A percentile compares a stretch with the other conserved stretches of the same genome.
Conservation (phyloP, 2,797 vertebrate genomes). For the Diceros bicornis region DNA sequence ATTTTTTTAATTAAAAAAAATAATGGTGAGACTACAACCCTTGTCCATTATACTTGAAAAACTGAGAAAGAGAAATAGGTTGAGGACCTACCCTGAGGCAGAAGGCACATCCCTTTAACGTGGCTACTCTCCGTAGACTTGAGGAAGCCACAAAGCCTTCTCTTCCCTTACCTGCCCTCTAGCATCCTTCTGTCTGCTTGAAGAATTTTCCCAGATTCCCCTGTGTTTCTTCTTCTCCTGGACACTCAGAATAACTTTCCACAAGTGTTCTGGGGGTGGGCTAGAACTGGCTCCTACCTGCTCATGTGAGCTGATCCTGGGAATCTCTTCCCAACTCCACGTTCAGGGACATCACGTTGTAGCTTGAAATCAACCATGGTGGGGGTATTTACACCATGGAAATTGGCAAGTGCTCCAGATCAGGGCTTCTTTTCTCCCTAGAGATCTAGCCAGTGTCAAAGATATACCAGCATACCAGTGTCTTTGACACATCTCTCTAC, state of each 20-base stretch:
- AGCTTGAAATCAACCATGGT: not conserved
- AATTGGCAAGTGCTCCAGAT: not conserved
- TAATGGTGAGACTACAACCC: not conserved
- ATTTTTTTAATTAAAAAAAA: conserved; percentile 63
- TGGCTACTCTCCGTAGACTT: not conserved
- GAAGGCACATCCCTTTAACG: not conserved
- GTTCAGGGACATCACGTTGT: not conserved
- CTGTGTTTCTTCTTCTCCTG: not conserved
- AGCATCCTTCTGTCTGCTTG: not conserved
- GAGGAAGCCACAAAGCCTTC: not conserved
- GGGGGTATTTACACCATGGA: not conserved
- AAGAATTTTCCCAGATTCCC: not conserved
- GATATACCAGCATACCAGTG: not conserved
- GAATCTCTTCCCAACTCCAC: not conserved
- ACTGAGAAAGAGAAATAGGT: not conserved
- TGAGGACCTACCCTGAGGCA: not conserved
- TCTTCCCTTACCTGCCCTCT: not conserved
- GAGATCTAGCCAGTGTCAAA: not conserved
- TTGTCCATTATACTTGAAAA: conserved; percentile 15
- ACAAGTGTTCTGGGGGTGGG: too few species aligned
- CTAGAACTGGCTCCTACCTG: not conserved
- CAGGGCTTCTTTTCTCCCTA: not conserved
- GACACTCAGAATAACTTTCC: not conserved
- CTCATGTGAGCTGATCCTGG: not conserved
- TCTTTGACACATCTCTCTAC: not conserved